Base-by-base conservation (phyloP, 2,888 invertebrate species). In the Trichopria drosophilae region DNA sequence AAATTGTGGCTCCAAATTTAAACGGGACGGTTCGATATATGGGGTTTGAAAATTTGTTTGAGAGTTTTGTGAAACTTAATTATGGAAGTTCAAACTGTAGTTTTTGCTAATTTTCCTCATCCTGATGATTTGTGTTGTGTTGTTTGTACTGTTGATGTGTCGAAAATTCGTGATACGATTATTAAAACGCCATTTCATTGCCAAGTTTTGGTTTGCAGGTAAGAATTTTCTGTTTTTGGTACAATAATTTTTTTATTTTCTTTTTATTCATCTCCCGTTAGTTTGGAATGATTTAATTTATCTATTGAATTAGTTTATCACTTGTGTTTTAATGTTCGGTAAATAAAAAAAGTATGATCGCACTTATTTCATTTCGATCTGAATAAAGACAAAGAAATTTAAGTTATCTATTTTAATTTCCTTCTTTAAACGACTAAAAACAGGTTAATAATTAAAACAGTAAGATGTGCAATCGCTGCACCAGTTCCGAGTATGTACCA, bases 201-300 rank as follows among this genome's bases (percentile, higher is more conserved):
- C 59, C 66, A 69, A 60, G 64, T 64, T 35, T 58, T 73, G 40
- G 69, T 66, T 43, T 73, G 72, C 63, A 68, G 73, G 73, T 68
- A 56, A 55, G 37, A 23, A 24, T 18, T 9, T 15, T n/a, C 4
- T 7, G 4, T 37, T 19, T 28, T 24, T 12, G 26, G 16, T 42
- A 10, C 16, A 45, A 34, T 23, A 18, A 18, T 4, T 23, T 26
- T 19, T 10, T 22, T 18, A 10, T 26, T 23, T 31, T 26, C 35
- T 31, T 31, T 23, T 20, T 35, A 6, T n/a, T n/a, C n/a, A n/a
- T n/a, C n/a, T n/a, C n/a, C n/a, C n/a, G n/a, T n/a, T n/a, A n/a
- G n/a, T n/a, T n/a, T n/a, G n/a, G n/a, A n/a, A n/a, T n/a, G n/a
- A n/a, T n/a, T n/a, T n/a, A n/a, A n/a, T n/a, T n/a, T n/a, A n/a